phyloP scores from a whole-genome alignment of 2,888 invertebrate species.

The Ophion ventricosus region DNA sequence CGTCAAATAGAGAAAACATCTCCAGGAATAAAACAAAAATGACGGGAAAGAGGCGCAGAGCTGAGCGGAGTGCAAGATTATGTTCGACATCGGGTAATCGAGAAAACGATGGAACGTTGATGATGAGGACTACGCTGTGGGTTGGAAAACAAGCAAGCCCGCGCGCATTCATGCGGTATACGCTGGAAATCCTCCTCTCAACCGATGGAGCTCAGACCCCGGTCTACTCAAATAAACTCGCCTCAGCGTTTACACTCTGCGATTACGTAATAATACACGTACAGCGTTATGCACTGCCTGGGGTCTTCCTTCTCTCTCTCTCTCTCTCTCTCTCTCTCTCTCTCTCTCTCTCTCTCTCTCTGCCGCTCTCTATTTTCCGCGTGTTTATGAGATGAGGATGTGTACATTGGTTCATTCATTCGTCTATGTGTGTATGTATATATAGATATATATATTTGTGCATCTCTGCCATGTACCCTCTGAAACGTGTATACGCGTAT shows the following conservation, averaged over 20 bases:
- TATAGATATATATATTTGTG: constrained; percentile 12
- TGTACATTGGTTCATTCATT: background rate
- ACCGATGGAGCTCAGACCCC: constrained; percentile 19
- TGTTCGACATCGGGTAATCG: background rate
- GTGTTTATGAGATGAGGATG: constrained; percentile 53
- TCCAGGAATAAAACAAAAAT: too few relatives aligned
- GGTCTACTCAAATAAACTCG: constrained; percentile 74
- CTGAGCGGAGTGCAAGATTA: background rate
- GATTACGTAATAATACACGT: constrained; percentile 76
- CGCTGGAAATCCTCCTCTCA: constrained; percentile 10
- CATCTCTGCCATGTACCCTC: constrained; percentile 2
- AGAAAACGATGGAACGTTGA: background rate
- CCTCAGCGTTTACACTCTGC: constrained; percentile 73
- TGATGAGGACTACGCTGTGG: constrained; percentile 45
- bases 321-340: constrained; percentile 2
- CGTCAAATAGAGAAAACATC: too few relatives aligned
- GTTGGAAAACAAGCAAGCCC: constrained; percentile 69
- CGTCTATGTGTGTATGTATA: constrained; percentile 8
- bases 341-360: background rate
- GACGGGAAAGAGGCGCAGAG: background rate
- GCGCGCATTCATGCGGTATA: constrained; percentile 21
- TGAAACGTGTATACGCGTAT: background rate
- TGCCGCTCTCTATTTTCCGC: background rate
- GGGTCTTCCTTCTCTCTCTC: constrained; percentile 10
- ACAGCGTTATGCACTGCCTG: constrained; percentile 37